Conservation (phyloP, 2,797 vertebrate genomes). For the Brotula barbata region DNA sequence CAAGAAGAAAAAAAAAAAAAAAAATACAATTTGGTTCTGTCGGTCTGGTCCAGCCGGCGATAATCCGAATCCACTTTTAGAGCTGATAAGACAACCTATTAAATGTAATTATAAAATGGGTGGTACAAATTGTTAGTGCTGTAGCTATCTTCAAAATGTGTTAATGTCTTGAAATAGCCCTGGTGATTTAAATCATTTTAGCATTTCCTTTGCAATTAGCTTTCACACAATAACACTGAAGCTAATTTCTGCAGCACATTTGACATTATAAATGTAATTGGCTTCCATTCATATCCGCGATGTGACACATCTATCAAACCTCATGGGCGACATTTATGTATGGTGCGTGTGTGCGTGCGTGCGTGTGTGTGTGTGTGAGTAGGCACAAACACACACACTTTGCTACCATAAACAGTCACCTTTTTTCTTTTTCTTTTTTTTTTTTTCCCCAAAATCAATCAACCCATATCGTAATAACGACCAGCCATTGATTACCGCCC, state of each 20-base stretch:
- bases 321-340: conserved; percentile 81
- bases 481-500: conserved; percentile 86
- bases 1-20: conserved; percentile 38
- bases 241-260: conserved; percentile 91
- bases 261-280: conserved; percentile 99
- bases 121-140: conserved; percentile 74
- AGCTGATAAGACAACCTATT: conserved; percentile 80
- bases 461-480: conserved; percentile 84
- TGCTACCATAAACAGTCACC: conserved; percentile 83
- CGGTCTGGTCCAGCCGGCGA: conserved; percentile 67
- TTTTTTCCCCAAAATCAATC: conserved; percentile 84
- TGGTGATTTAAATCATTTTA: conserved; percentile 80
- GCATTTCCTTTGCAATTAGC: conserved; percentile 82
- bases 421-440: conserved; percentile 40
- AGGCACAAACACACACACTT: conserved; percentile 43
- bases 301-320: conserved; percentile 93
- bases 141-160: conserved; percentile 78
- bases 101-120: conserved; percentile 81
- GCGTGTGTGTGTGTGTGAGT: conserved; percentile 40
- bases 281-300: conserved; percentile 89
- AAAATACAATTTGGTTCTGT: conserved; percentile 71
- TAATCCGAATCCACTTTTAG: conserved; percentile 81
- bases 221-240: conserved; percentile 77
- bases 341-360: conserved; percentile 27
- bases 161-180: conserved; percentile 79